A percentile compares a stretch with the other conserved stretches of the same genome.
These are phyloP conservation scores for Gymnobelideus leadbeateri DNA, from an alignment of 2,113 vertebrate genomes.

Conservation along the genomic window DNA sequence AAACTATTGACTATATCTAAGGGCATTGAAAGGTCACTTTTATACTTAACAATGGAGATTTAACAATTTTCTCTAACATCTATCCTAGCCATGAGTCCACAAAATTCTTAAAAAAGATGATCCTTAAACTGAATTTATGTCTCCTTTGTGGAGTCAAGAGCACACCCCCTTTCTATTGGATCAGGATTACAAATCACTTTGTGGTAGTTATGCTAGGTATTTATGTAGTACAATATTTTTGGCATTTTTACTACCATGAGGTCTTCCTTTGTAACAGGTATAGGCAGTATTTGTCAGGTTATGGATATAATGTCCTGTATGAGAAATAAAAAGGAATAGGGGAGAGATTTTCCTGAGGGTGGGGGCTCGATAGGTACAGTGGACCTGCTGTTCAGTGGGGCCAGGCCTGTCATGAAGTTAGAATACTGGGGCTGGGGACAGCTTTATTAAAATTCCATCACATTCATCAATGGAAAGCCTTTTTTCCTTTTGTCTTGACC, in stretches of 20 bases:
- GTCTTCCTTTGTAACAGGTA: slow-evolving; percentile 26
- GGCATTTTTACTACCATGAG: slow-evolving; percentile 12
- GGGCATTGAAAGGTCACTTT: neutral
- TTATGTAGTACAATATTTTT: slow-evolving; percentile 4
- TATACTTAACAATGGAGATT: slow-evolving; percentile 22
- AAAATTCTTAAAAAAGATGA: slow-evolving; percentile 29
- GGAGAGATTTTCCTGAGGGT: neutral
- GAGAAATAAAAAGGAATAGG: neutral
- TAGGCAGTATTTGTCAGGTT: slow-evolving; percentile 6
- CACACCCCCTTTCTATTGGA: slow-evolving; percentile 32
- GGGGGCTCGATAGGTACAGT: too few relatives aligned
- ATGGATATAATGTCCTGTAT: neutral
- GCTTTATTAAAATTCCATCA: too few relatives aligned
- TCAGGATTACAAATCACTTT: slow-evolving; percentile 11
- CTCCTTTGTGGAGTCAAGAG: neutral
- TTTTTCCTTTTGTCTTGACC: neutral
- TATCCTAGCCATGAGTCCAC: neutral
- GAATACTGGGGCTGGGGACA: too few relatives aligned
- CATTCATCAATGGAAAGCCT: neutral
- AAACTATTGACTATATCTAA: neutral
- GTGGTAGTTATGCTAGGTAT: neutral
- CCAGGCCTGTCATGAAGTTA: too few relatives aligned
- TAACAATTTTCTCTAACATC: neutral
- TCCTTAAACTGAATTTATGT: slow-evolving; percentile 18
- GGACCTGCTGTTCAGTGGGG: too few relatives aligned